Conservation (phyloP, 2,797 vertebrate species). For the Macropus fuliginosus region DNA sequence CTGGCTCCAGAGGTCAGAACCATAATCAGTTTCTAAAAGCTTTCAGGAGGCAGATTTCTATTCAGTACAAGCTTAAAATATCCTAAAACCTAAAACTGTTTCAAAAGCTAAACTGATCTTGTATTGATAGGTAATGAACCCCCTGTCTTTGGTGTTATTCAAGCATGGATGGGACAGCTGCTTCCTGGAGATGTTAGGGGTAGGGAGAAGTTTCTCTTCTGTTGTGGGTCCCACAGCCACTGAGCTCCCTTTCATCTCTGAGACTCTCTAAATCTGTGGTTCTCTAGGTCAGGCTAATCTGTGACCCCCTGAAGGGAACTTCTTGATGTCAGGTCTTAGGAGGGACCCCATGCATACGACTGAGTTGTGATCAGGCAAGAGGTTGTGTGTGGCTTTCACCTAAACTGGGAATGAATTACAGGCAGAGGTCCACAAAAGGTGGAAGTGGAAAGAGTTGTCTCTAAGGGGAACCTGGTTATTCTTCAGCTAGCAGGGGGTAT, state of each 20-base stretch:
- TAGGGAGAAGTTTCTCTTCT: not conserved
- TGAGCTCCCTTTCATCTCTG: not conserved
- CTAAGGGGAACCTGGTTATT: constrained; percentile 1
- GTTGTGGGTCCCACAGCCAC: not conserved
- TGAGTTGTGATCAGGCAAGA: constrained; percentile 23
- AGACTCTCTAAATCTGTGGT: not conserved
- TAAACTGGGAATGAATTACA: not conserved
- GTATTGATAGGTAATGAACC: not conserved
- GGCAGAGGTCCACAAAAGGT: not conserved
- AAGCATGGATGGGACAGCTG: not conserved
- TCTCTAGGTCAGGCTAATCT: not conserved
- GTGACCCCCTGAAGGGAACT: constrained; percentile 24
- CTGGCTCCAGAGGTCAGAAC: not conserved
- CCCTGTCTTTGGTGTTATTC: not conserved
- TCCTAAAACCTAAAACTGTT: not conserved
- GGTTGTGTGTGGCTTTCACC: not conserved
- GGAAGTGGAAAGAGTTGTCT: not conserved
- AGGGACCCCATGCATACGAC: constrained; percentile 26
- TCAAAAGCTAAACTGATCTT: not conserved
- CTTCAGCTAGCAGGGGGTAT: constrained; percentile 32
- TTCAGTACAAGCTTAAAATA: not conserved
- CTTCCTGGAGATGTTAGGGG: not conserved
- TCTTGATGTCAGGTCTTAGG: constrained; percentile 42
- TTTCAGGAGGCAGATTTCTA: not conserved
- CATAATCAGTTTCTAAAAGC: not conserved